These are phyloP conservation scores for Trialeurodes vaporariorum DNA, from an alignment of 1,140 invertebrate species.

Conservation along the genomic window DNA sequence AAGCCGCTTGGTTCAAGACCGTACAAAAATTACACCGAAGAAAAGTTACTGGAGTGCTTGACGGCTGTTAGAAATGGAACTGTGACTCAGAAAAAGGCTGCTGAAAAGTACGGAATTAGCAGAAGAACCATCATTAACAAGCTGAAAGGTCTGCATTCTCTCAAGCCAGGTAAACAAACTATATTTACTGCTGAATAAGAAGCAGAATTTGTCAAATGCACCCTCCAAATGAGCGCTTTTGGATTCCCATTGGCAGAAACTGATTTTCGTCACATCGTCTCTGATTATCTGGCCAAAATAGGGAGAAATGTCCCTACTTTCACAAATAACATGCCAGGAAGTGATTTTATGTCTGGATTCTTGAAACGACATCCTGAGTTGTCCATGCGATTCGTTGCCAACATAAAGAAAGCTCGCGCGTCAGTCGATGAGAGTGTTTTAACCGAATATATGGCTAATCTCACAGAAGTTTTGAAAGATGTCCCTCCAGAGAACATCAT, in stretches of 20 bases:
- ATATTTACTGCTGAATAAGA: no score
- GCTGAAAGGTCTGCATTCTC: conserved; percentile 8
- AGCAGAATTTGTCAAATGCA: no score
- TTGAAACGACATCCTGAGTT: conserved; percentile 12
- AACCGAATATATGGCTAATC: conserved; percentile 26
- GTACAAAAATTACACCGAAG: conserved; percentile 16
- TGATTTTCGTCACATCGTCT: background rate
- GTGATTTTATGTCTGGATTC: conserved; percentile 12
- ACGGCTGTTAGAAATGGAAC: conserved; percentile 8
- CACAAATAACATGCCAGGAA: conserved; percentile 16
- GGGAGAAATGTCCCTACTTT: conserved; percentile 7
- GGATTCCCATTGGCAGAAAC: background rate
- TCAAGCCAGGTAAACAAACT: no score
- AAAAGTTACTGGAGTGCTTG: conserved; percentile 16
- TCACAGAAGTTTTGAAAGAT: conserved; percentile 24
- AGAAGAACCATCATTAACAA: conserved; percentile 17
- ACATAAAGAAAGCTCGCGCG: conserved; percentile 25
- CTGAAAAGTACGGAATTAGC: conserved; percentile 13
- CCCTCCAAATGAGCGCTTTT: background rate
- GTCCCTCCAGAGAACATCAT: conserved; percentile 29
- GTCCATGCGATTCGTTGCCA: conserved; percentile 20
- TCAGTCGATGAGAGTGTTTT: background rate
- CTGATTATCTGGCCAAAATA: background rate
- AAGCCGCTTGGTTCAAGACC: conserved; percentile 12
- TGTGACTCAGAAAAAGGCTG: conserved; percentile 15